Evolutionary conservation across 2,888 invertebrate species (phyloP), one percentile per base, ranked within the genome.

Genomic region (Epinotia ramella): DNA sequence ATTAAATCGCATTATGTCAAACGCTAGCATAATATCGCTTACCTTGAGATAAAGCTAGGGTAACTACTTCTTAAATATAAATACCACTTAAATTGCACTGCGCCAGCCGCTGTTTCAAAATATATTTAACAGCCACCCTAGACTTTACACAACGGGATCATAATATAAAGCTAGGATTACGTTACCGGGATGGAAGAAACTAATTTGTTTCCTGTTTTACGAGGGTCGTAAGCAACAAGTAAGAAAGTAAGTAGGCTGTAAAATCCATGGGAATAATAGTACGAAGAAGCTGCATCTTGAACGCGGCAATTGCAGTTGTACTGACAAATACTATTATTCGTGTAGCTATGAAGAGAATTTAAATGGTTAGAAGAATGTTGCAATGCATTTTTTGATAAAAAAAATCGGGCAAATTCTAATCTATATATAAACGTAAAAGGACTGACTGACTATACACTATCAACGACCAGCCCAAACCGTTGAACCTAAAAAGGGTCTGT

Each of bases 191-290:
- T 73, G 73, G 73, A 76, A 74, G 73, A 73, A 74, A 70, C 75
- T 78, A 77, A 77, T 74, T 77, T 77, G 77, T 74, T 77, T 71
- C 59, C 49, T 46, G 73, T 77, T 70, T 78, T 77, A 78, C 67
- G 73, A 69, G 56, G 67, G 73, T 64, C 69, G 73, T 73, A 76
- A 78, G 73, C 73, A 73, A 73, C 69, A 76, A 76, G 65, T 68
- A 60, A 74, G 75, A 71, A 72, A 71, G 62, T 67, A 73, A 76
- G 64, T 49, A 73, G 67, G 67, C 76, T 68, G 73, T 73, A 76
- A 72, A 73, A 28, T 75, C 65, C 13, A 66, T 53, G 65, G 49
- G 70, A 66, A 62, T 75, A 71, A 66, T 75, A 60, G 75, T 60
- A 71, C 70, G 65, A 75, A 70, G 70, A 75, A 75, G 75, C 75